Percentiles rank a stretch among this genome's conserved stretches.
phyloP scores from a whole-genome alignment of 2,113 vertebrate genomes.

The Ictidomys tridecemlineatus region DNA sequence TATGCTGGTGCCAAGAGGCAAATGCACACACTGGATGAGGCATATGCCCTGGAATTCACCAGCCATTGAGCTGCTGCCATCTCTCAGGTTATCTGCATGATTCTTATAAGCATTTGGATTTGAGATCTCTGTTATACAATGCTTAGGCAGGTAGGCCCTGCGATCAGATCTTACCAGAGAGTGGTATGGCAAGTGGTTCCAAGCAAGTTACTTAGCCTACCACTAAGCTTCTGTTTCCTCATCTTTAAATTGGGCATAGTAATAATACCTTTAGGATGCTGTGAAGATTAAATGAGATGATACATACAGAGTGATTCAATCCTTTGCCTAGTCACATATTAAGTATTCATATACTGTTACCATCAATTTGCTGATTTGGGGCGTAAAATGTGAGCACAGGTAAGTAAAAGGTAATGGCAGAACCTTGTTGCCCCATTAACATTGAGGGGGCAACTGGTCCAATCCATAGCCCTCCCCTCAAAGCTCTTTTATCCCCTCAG shows the following conservation, averaged over 20 bases:
- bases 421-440: neutral
- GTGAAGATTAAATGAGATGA: slow-evolving; percentile 9
- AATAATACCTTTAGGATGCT: neutral
- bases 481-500: neutral
- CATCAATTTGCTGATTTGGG: neutral
- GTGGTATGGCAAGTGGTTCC: no score
- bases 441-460: neutral
- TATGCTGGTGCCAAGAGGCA: neutral
- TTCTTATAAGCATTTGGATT: neutral
- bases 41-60: neutral
- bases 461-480: neutral
- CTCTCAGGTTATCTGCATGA: neutral
- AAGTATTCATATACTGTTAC: neutral
- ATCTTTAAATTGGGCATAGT: neutral
- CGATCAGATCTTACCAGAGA: neutral
- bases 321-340: neutral
- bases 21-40: neutral
- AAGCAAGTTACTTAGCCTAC: neutral
- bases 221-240: neutral
- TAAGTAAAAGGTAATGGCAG: neutral
- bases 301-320: neutral
- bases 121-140: neutral
- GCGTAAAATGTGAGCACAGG: neutral
- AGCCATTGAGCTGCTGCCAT: neutral
- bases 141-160: neutral